A percentile compares a stretch with the other conserved stretches of the same genome.
Conservation (phyloP, 2,888 invertebrate genomes). For the Daptonema setosum region DNA sequence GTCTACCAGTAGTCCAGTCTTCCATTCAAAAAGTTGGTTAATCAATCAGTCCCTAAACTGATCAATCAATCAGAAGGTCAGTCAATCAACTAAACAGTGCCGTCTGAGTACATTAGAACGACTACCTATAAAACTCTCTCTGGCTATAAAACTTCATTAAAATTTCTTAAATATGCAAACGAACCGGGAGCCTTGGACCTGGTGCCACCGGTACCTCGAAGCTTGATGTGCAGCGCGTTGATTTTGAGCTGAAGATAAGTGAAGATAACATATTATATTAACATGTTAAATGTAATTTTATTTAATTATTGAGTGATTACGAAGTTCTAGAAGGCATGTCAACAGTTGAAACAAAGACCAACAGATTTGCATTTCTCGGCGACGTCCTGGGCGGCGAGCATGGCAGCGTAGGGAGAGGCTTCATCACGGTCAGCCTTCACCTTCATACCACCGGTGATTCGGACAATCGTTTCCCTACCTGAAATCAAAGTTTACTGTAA, state of each 20-base stretch:
- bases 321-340: too few species aligned
- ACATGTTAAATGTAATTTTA: too few species aligned
- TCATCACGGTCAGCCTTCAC: conserved; percentile 99
- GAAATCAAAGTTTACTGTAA: background rate
- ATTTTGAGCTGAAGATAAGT: conserved; percentile 43
- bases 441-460: conserved; percentile 84
- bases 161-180: background rate
- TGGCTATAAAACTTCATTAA: background rate
- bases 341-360: too few species aligned
- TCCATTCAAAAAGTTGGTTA: too few species aligned
- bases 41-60: too few species aligned
- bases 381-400: conserved; percentile 99
- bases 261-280: too few species aligned
- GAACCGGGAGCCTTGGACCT: conserved; percentile 21
- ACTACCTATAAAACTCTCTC: background rate
- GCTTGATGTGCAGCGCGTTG: conserved; percentile 88
- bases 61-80: too few species aligned
- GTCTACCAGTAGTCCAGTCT: too few species aligned
- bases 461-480: conserved; percentile 37
- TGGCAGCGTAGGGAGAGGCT: conserved; percentile 98
- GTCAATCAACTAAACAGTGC: too few species aligned
- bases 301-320: too few species aligned
- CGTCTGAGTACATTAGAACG: too few species aligned
- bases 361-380: conserved; percentile 91
- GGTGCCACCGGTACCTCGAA: conserved; percentile 80